These are phyloP conservation scores for Cactoblastis cactorum DNA, from an alignment of 2,888 invertebrate species.

Conservation along the genomic window DNA sequence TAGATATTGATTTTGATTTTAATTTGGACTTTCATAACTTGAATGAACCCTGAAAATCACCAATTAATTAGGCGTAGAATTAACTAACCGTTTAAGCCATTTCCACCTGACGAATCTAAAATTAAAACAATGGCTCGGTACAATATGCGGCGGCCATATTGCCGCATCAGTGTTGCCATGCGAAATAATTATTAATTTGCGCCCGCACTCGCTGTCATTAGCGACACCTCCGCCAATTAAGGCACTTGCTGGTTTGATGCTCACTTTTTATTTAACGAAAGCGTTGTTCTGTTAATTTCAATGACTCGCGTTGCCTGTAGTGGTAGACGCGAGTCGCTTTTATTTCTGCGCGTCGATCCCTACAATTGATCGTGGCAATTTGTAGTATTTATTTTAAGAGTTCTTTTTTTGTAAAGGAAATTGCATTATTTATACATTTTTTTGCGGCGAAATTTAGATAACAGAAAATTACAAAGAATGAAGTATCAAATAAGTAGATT, in stretches of 20 bases:
- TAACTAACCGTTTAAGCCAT: constrained; percentile 5
- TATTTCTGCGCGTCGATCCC: constrained; percentile 11
- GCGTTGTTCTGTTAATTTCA: constrained; percentile 72
- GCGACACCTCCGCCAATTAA: constrained; percentile 78
- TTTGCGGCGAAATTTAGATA: too few relatives aligned
- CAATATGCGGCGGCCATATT: constrained; percentile 71
- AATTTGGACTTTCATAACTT: too few relatives aligned
- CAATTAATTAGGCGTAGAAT: neutral
- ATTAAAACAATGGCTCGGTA: constrained; percentile 52
- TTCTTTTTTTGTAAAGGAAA: neutral
- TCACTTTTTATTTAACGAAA: constrained; percentile 74
- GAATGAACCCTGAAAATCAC: neutral
- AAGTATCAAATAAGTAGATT: too few relatives aligned
- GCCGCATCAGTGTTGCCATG: constrained; percentile 70
- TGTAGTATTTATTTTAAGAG: neutral
- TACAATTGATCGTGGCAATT: constrained; percentile 10
- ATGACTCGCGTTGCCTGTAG: constrained; percentile 19
- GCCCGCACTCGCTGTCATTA: constrained; percentile 65
- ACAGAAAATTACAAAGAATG: too few relatives aligned
- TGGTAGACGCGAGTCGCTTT: constrained; percentile 32
- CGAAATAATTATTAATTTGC: constrained; percentile 78
- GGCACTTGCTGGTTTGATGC: constrained; percentile 70
- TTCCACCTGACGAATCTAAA: constrained; percentile 38
- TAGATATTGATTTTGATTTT: too few relatives aligned
- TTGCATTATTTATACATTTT: too few relatives aligned